Base-by-base conservation (phyloP, 2,888 invertebrate species). In the Oscheius sp. region DNA sequence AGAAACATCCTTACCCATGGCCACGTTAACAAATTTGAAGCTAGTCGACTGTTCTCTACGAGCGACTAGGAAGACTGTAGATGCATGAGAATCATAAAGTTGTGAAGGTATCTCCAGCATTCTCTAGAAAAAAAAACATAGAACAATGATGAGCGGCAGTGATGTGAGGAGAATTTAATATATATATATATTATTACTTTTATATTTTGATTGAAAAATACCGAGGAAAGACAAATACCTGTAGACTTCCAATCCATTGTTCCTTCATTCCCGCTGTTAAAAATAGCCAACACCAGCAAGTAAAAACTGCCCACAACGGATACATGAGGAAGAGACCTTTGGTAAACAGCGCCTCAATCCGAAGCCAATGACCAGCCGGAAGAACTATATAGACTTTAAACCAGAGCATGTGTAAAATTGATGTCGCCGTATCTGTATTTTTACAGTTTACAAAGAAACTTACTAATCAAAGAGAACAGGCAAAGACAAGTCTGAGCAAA, bases 321-420 rank as follows among this genome's bases (percentile, higher is more conserved):
- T 54, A 54, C 20, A 54, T 8, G n/a, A 17, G 2, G 24, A 54
- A 33, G 12, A 54, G 20, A n/a, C 54, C 54, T 9, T 6, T 32
- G 8, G 6, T 54, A 20, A 54, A 54, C 20, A 54, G 20, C 4
- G 17, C 8, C 20, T 54, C 54, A 9, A 20, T 32, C 20, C 22
- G 12, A 9, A 54, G 54, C 32, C 32, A 54, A 33, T 54, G 54
- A 1, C 33, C 20, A 8, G 9, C 4, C n/a, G 54, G 54, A 2
- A 54, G 32, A 17, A 54, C 54, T 9, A 54, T 33, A 12, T 20
- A 54, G 20, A 6, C 8, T 54, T 54, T 54, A 33, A 54, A 54
- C 54, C 54, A 54, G 6, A 54, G 54, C 33, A 54, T n/a, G 22
- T 54, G 54, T n/a, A 33, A n/a, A 32, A 54, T 33, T 14, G 54